Evolutionary conservation across 2,797 vertebrate genomes (phyloP), one percentile per base, ranked within the genome.

Genomic region (Protonibea diacanthus): DNA sequence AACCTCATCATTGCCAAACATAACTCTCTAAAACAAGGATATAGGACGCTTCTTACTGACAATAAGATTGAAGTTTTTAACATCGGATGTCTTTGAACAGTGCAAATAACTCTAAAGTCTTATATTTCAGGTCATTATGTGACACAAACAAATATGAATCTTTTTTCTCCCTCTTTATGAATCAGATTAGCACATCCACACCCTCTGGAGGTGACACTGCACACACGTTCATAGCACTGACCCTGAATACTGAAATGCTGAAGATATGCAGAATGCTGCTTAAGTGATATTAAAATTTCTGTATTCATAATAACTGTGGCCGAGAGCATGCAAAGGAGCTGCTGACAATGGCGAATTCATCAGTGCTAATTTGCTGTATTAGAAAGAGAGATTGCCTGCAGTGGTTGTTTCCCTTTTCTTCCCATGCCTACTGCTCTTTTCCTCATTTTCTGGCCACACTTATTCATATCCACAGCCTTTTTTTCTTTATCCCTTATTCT

Each of bases 331-430:
- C 38, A 67, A 59, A 82, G 49, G 61, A 80, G 78, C 66, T 80
- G 82, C 78, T 89, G 74, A 88, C 86, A 79, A 78, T 59, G 52
- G 74, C 71, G 78, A 80, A 87, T 90, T 90, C 82, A 86, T 91
- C 85, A 82, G 57, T 11, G 74, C 70, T 90, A 86, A 90, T 91
- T 89, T 87, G 59, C 80, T 78, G 53, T 58, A 77, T 82, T 86
- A 83, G 61, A 78, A 9, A 27, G 44, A 79, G 60, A 71, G 56
- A 74, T 71, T 70, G 77, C 79, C 59, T 29, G 47, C 53, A 3
- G 77, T 70, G 40, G 60, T 76, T 76, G 48, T 83, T 81, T 68
- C 47, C 40, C 13, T 71, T 78, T 78, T 62, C 20, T 78, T 74
- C 60, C 33, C 20, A 48, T 40, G 29, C 56, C 27, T 56, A n/a